A percentile compares a stretch with the other conserved stretches of the same genome.
These are phyloP conservation scores for Sipha flava DNA, from an alignment of 1,140 invertebrate genomes.

Conservation along the genomic window DNA sequence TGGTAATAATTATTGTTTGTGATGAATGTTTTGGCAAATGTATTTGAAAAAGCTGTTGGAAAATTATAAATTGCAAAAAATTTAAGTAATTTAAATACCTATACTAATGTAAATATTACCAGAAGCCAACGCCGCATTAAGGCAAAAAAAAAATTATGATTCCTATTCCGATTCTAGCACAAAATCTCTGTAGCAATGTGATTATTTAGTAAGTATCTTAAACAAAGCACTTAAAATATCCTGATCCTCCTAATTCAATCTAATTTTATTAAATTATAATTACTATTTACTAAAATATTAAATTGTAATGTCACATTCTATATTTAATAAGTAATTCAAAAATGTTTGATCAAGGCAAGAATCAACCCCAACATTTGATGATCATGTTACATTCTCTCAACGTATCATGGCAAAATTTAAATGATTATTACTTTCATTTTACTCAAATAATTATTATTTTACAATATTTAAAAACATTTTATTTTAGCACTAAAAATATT, in stretches of 20 bases:
- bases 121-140: background rate
- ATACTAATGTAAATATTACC: background rate
- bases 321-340: no score
- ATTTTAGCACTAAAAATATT: no score
- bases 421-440: no score
- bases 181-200: background rate
- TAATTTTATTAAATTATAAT: no score
- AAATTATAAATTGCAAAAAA: background rate
- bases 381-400: no score
- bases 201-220: background rate
- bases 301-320: no score
- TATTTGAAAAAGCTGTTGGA: background rate
- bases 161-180: background rate
- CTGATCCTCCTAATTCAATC: background rate
- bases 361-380: no score
- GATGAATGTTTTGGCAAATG: background rate
- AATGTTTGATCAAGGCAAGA: no score
- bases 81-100: background rate
- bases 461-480: no score
- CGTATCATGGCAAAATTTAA: no score
- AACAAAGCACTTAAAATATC: background rate
- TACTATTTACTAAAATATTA: no score
- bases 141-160: background rate
- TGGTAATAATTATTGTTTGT: background rate
- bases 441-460: no score